These are phyloP conservation scores for Atrina japonica DNA, from an alignment of 2,888 invertebrate genomes.

Conservation along the genomic window DNA sequence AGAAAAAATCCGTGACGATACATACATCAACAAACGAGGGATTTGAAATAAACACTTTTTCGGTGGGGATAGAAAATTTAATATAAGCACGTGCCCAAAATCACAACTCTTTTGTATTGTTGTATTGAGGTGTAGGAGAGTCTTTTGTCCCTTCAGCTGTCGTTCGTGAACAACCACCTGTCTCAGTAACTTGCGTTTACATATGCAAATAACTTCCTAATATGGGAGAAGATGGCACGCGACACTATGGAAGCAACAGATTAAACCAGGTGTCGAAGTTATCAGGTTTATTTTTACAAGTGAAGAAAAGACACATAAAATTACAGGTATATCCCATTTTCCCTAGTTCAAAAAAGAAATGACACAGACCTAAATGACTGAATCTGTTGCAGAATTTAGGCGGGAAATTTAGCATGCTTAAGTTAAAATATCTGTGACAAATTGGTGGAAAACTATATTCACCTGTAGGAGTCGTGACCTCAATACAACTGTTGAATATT, in stretches of 20 bases:
- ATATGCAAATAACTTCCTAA: slow-evolving; percentile 64
- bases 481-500: slow-evolving; percentile 22
- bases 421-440: slow-evolving; percentile 12
- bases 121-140: slow-evolving; percentile 14
- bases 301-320: no score
- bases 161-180: slow-evolving; percentile 42
- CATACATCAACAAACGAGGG: neutral
- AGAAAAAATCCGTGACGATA: no score
- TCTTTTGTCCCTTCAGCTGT: slow-evolving; percentile 43
- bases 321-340: no score
- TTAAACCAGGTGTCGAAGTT: slow-evolving; percentile 6
- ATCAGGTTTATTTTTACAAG: no score
- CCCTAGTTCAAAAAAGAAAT: no score
- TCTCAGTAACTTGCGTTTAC: slow-evolving; percentile 45
- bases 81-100: slow-evolving; percentile 32
- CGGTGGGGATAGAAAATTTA: slow-evolving; percentile 3
- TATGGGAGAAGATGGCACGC: slow-evolving; percentile 61
- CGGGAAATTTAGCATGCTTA: neutral
- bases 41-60: slow-evolving; percentile 10
- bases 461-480: slow-evolving; percentile 8
- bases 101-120: slow-evolving; percentile 21
- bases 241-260: slow-evolving; percentile 44
- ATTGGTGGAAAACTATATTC: slow-evolving; percentile 6
- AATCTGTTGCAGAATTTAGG: no score
- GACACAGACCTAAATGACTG: no score